Conservation (phyloP, 2,113 vertebrate species). For the Cephalopterus ornatus region DNA sequence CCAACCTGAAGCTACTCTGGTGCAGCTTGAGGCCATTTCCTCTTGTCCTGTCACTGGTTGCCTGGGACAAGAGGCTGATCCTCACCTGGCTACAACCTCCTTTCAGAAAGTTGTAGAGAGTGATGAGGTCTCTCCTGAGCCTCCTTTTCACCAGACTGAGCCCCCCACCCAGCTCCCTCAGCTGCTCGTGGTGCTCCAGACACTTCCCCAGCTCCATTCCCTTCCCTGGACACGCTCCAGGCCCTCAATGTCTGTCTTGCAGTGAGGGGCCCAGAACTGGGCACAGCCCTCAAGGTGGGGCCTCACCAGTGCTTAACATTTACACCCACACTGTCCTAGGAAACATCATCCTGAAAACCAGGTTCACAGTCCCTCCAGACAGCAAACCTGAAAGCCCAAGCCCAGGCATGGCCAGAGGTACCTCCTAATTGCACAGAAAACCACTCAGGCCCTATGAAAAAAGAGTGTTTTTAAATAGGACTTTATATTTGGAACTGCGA, state of each 20-base stretch:
- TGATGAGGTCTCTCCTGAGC: background rate
- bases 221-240: background rate
- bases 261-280: background rate
- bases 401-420: background rate
- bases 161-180: background rate
- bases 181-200: background rate
- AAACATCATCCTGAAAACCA: background rate
- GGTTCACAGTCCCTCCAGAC: background rate
- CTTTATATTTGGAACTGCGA: background rate
- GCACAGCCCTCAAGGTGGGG: accelerated
- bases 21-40: background rate
- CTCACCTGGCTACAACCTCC: background rate
- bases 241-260: background rate
- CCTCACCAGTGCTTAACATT: background rate
- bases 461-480: background rate
- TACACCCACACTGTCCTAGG: background rate
- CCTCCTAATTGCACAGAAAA: background rate
- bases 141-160: background rate
- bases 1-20: background rate
- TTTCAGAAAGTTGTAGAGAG: background rate
- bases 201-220: background rate
- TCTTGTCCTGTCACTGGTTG: background rate
- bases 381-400: background rate
- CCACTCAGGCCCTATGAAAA: background rate
- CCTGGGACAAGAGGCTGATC: background rate